Evolutionary conservation across 2,797 vertebrate species (phyloP), one percentile per base, ranked within the genome.

Genomic region (Alca torda): DNA sequence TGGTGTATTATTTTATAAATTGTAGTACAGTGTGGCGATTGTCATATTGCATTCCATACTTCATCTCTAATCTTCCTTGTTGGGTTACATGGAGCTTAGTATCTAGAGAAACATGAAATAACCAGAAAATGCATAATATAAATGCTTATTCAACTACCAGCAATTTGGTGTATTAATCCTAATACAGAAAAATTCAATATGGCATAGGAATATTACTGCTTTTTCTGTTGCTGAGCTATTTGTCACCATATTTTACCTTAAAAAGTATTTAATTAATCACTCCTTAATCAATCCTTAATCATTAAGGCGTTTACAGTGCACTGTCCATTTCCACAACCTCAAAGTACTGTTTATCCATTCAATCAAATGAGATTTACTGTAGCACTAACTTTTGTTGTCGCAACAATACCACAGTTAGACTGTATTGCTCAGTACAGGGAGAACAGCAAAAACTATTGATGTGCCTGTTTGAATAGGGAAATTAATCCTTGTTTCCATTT

Each of bases 391-490:
- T 85, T 21, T 65, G 33, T 85, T 87, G 31, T 93, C 89, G 39
- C 70, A 84, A 18, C 61, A 88, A 51, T 31, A 16, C 56, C 50
- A 25, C 80, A 91, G 54, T 92, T 95, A 89, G 74, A 84, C 72
- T 89, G 63, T 76, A 87, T 90, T 95, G 72, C 69, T 95, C 39
- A 78, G 80, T 69, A 69, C 70, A 85, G 93, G 85, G 75, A 76
- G 37, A 72, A 89, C 35, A 76, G 43, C 80, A 93, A 94, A 84
- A 35, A 21, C 63, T 90, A 53, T 73, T 87, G 83, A 88, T 69
- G 57, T 79, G 50, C 70, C 81, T 70, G 46, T 74, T 97, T 95
- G 74, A 95, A 97, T 96, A 95, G 81, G 82, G 64, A 95, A 90
- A 96, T 92, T 93, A 93, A 93, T 96, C 75, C 45, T 93, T 84